Evolutionary conservation across 2,888 invertebrate species (phyloP).

Genomic region (Conomelus anceps): DNA sequence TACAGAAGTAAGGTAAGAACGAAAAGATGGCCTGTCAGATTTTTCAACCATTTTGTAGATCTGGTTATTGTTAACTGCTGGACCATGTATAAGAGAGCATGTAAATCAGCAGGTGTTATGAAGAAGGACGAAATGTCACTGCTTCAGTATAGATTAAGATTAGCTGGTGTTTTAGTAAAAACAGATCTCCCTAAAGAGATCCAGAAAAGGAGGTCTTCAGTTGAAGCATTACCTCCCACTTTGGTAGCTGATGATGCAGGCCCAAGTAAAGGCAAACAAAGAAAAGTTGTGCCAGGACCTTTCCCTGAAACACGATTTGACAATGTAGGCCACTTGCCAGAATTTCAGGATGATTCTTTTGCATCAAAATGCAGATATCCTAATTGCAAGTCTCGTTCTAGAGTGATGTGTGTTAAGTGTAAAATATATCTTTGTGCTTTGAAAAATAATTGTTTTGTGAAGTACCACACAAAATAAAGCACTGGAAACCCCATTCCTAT

Average conservation of each 20-base stretch:
- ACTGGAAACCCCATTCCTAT: no score
- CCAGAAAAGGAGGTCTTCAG: no score
- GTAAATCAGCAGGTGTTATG: not conserved
- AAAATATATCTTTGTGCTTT: conserved; percentile 3
- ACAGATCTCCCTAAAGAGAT: not conserved
- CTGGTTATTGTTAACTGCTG: conserved; percentile 4
- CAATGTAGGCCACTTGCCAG: conserved; percentile 1
- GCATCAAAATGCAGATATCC: conserved; percentile 11
- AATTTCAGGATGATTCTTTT: not conserved
- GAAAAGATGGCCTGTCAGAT: not conserved
- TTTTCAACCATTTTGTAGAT: conserved; percentile 13
- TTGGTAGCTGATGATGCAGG: not conserved
- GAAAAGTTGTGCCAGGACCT: not conserved
- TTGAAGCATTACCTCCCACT: not conserved
- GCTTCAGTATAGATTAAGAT: not conserved
- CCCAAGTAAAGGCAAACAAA: not conserved
- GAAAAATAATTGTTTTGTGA: not conserved
- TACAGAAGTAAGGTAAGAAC: conserved; percentile 3
- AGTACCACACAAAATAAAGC: not conserved
- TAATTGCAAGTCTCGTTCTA: conserved; percentile 1
- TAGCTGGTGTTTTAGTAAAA: not conserved
- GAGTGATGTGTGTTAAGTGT: conserved; percentile 5
- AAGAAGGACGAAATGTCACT: not conserved
- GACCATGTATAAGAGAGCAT: not conserved
- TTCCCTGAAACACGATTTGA: conserved; percentile 1